A percentile compares a stretch with the other conserved stretches of the same genome.
Conservation (phyloP, 1,140 invertebrate species). For the Coboldia fuscipes region DNA sequence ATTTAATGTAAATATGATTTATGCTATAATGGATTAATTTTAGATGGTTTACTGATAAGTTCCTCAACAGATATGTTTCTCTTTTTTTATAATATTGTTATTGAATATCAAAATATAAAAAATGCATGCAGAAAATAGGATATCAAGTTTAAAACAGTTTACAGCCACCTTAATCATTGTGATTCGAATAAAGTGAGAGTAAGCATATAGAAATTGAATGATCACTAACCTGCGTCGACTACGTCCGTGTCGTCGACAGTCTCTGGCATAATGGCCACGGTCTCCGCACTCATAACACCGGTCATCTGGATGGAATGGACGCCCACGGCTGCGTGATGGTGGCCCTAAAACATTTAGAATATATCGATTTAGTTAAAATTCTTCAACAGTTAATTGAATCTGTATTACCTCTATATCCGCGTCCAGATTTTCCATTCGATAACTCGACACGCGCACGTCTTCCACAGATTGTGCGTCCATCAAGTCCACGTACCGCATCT, state of each 20-base stretch:
- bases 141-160: constrained; percentile 1
- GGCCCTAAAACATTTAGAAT: constrained; percentile 20
- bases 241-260: constrained; percentile 45
- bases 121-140: constrained; percentile 5
- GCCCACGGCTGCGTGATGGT: constrained; percentile 28
- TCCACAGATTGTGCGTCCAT: constrained; percentile 67
- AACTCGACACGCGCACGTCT: constrained; percentile 76
- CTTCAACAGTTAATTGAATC: neutral
- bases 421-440: constrained; percentile 63
- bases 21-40: too few species aligned
- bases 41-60: too few species aligned
- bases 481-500: constrained; percentile 57
- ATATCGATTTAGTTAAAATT: constrained; percentile 8
- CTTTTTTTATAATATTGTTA: constrained; percentile 3
- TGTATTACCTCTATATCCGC: constrained; percentile 28
- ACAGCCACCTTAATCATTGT: constrained; percentile 25
- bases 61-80: constrained; percentile 1
- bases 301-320: constrained; percentile 57
- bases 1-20: too few species aligned
- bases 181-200: too few species aligned
- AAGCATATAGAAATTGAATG: too few species aligned
- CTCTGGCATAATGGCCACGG: constrained; percentile 74
- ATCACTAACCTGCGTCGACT: constrained; percentile 23
- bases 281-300: constrained; percentile 85
- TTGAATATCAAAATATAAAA: constrained; percentile 4